phyloP scores from a whole-genome alignment of 1,140 invertebrate genomes.

The Lasaia peninsularis region DNA sequence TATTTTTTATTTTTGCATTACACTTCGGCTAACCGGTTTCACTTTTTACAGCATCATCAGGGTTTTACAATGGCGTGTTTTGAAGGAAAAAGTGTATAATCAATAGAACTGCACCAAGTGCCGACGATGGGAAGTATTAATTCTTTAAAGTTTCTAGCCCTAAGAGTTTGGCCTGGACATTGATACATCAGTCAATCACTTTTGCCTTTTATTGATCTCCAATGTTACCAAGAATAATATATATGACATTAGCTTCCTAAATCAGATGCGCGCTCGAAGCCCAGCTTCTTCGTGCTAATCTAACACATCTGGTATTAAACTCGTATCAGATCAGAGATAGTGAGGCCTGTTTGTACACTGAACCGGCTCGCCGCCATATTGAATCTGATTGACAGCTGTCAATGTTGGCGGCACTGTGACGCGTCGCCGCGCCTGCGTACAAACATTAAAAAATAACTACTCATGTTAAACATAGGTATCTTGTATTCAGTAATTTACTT shows the following conservation, averaged over 20 bases:
- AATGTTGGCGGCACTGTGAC: constrained; percentile 71
- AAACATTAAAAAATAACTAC: constrained; percentile 25
- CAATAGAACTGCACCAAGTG: too few species aligned
- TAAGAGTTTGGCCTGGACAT: too few species aligned
- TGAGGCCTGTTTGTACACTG: constrained; percentile 40
- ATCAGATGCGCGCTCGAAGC: constrained; percentile 19
- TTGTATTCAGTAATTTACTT: not conserved
- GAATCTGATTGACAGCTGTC: constrained; percentile 75
- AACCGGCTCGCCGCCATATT: constrained; percentile 70
- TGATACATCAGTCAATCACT: too few species aligned
- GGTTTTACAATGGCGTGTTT: too few species aligned
- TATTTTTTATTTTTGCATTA: too few species aligned
- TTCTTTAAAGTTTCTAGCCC: too few species aligned
- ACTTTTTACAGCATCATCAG: too few species aligned
- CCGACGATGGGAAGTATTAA: too few species aligned
- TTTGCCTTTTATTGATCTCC: not conserved
- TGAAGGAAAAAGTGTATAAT: too few species aligned
- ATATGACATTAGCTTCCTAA: constrained; percentile 1
- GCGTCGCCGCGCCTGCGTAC: constrained; percentile 60
- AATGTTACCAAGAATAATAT: constrained; percentile 12
- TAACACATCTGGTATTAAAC: constrained; percentile 55
- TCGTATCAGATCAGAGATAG: constrained; percentile 63
- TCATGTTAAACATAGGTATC: constrained; percentile 5
- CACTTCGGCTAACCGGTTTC: too few species aligned
- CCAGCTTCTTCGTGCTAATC: constrained; percentile 47